These are phyloP conservation scores for Ondatra zibethicus DNA, from an alignment of 2,113 vertebrate genomes.

Conservation along the genomic window DNA sequence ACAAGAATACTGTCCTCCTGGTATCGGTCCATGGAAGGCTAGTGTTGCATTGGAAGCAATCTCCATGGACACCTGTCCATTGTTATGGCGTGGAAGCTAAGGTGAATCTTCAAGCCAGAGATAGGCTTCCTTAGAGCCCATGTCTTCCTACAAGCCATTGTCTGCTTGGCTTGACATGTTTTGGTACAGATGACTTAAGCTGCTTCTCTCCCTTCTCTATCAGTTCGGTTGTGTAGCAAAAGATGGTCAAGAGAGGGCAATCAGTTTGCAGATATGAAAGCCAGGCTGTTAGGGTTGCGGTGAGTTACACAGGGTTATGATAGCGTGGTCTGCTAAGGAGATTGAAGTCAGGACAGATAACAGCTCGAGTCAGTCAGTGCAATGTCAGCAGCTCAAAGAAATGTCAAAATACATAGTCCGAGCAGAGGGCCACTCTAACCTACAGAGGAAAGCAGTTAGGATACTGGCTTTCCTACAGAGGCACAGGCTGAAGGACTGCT, in stretches of 20 bases:
- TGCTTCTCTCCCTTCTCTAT: constrained; percentile 21
- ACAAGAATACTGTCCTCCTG: neutral
- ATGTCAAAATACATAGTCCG: neutral
- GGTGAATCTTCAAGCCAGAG: neutral
- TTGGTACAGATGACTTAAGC: neutral
- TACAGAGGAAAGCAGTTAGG: neutral
- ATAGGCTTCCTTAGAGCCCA: neutral
- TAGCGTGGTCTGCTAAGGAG: constrained; percentile 35
- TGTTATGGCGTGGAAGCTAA: neutral
- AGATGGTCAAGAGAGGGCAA: constrained; percentile 31
- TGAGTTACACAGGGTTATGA: constrained; percentile 59
- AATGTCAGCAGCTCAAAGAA: neutral
- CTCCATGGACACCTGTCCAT: neutral
- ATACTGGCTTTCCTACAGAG: neutral
- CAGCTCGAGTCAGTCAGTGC: neutral
- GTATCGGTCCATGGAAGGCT: neutral
- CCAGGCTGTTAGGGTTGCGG: constrained; percentile 35
- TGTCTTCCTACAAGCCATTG: neutral
- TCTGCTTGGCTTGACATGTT: neutral
- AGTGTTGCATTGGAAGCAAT: neutral
- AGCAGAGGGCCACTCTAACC: neutral
- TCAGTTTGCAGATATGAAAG: constrained; percentile 64
- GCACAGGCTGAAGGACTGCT: neutral
- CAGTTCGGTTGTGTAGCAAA: neutral
- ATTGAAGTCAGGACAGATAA: constrained; percentile 46